Evolutionary conservation across 2,797 vertebrate species (phyloP).

Genomic region (Cyclopterus lumpus): DNA sequence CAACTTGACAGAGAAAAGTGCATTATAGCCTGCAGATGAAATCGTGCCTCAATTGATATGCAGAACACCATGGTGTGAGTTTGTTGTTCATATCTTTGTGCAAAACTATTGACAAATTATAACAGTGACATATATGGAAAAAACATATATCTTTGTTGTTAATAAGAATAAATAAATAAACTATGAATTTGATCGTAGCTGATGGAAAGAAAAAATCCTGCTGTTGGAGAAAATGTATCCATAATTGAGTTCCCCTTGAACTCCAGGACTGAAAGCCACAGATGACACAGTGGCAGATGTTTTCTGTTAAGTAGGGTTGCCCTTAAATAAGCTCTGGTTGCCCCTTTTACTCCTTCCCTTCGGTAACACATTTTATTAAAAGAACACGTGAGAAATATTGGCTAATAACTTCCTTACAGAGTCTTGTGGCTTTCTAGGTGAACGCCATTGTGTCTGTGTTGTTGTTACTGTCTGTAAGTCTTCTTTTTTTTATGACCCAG

Average conservation of each 20-base stretch:
- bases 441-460: slow-evolving; percentile 20
- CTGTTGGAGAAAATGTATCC: slow-evolving; percentile 13
- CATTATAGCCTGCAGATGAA: slow-evolving; percentile 2
- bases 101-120: neutral
- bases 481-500: neutral
- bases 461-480: neutral
- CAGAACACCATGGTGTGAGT: neutral
- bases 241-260: slow-evolving; percentile 18
- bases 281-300: slow-evolving; percentile 66
- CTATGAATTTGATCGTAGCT: neutral
- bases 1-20: neutral
- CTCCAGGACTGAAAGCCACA: slow-evolving; percentile 23
- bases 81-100: neutral
- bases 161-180: neutral
- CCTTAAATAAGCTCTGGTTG: slow-evolving; percentile 59
- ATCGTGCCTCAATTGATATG: neutral
- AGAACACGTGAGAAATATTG: slow-evolving; percentile 48
- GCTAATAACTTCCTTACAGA: slow-evolving; percentile 47
- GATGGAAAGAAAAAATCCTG: neutral
- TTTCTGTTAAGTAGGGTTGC: slow-evolving; percentile 63
- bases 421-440: slow-evolving; percentile 45
- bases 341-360: slow-evolving; percentile 62
- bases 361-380: slow-evolving; percentile 46
- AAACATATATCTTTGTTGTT: neutral
- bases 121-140: neutral